phyloP scores from a whole-genome alignment of 2,797 vertebrate genomes.

The Gymnoscopelus braueri region DNA sequence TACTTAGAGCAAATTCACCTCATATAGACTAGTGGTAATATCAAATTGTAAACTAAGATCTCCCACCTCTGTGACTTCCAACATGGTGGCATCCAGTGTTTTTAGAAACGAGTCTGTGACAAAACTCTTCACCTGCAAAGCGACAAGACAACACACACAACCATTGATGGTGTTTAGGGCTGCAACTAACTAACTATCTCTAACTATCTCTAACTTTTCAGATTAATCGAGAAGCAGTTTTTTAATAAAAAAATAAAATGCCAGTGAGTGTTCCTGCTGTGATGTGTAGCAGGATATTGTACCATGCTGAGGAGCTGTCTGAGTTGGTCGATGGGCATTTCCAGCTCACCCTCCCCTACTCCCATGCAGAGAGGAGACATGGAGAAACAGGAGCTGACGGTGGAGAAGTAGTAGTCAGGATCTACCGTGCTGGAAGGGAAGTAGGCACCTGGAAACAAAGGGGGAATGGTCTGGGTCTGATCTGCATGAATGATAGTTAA shows the following conservation, averaged over 20 bases:
- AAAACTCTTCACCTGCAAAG: constrained; percentile 87
- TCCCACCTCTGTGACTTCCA: constrained; percentile 85
- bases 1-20: background rate
- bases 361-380: constrained; percentile 91
- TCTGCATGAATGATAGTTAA: too few species aligned
- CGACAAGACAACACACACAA: constrained; percentile 8
- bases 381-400: constrained; percentile 95
- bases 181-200: too few species aligned
- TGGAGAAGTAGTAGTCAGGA: constrained; percentile 93
- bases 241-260: too few species aligned
- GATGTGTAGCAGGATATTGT: constrained; percentile 9
- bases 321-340: constrained; percentile 87
- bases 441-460: constrained; percentile 80
- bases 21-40: background rate
- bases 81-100: constrained; percentile 83
- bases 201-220: too few species aligned
- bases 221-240: too few species aligned
- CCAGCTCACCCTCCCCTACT: constrained; percentile 85
- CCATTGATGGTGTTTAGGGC: too few species aligned
- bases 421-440: constrained; percentile 87
- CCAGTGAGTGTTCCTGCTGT: background rate
- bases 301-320: constrained; percentile 91
- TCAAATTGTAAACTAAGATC: constrained; percentile 8
- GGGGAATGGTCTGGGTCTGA: background rate
- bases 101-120: constrained; percentile 90